Conservation (phyloP, 2,113 vertebrate species). For the Notiomystis cincta region DNA sequence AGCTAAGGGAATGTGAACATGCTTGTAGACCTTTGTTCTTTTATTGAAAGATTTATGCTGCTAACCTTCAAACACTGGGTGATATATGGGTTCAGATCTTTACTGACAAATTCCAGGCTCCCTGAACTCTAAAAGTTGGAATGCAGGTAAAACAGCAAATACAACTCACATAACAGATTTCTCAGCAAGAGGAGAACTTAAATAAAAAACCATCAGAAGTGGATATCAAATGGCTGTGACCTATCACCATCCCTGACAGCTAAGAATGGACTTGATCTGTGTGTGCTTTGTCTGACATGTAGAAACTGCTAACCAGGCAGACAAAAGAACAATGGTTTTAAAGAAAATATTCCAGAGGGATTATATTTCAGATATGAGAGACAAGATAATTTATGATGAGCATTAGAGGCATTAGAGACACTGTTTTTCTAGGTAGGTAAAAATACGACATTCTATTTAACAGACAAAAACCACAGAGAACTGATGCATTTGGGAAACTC, state of each 20-base stretch:
- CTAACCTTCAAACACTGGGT: conserved; percentile 45
- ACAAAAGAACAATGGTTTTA: neutral
- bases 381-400: conserved; percentile 13
- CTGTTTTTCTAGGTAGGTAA: neutral
- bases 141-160: conserved; percentile 21
- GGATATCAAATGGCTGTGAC: conserved; percentile 11
- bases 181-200: neutral
- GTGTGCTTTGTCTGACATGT: neutral
- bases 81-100: conserved; percentile 23
- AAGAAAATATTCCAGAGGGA: conserved; percentile 13
- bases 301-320: conserved; percentile 5
- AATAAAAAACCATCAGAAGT: conserved; percentile 34
- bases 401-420: neutral
- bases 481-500: neutral
- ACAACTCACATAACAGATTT: neutral
- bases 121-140: conserved; percentile 23
- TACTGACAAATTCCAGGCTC: conserved; percentile 30
- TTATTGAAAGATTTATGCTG: conserved; percentile 59
- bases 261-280: conserved; percentile 31
- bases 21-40: conserved; percentile 42
- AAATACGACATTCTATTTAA: neutral
- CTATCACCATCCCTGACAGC: conserved; percentile 12
- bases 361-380: neutral
- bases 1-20: conserved; percentile 7
- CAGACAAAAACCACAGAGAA: neutral